These are phyloP conservation scores for Podarcis siculus DNA, from an alignment of 2,797 vertebrate species.

Conservation along the genomic window DNA sequence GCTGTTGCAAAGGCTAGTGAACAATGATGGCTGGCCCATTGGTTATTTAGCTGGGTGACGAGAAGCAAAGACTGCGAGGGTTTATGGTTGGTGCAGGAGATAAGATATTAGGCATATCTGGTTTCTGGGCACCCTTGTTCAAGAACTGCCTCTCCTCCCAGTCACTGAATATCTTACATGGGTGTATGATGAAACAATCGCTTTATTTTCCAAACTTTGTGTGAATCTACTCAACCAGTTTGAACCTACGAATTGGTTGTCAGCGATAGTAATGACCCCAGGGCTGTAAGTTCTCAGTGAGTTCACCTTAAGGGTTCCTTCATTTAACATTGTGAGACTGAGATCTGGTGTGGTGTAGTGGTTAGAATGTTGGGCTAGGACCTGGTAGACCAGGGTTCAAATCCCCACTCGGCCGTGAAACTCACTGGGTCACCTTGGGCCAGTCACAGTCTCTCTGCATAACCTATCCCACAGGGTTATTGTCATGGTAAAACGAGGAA, in stretches of 20 bases:
- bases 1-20: neutral
- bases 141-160: neutral
- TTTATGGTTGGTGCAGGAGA: neutral
- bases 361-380: too few species aligned
- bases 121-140: neutral
- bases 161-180: neutral
- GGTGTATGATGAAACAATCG: neutral
- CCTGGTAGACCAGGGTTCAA: too few species aligned
- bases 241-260: neutral
- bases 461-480: too few species aligned
- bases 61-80: neutral
- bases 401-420: too few species aligned
- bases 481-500: neutral
- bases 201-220: neutral
- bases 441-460: too few species aligned
- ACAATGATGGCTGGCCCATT: neutral
- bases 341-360: neutral
- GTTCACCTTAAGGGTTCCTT: neutral
- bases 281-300: neutral
- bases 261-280: neutral
- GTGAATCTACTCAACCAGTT: neutral
- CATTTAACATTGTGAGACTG: neutral
- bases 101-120: neutral
- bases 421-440: too few species aligned
- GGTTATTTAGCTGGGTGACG: neutral